Evolutionary conservation across 1,140 invertebrate genomes (phyloP).

Genomic region (Tetramorium alpestre): DNA sequence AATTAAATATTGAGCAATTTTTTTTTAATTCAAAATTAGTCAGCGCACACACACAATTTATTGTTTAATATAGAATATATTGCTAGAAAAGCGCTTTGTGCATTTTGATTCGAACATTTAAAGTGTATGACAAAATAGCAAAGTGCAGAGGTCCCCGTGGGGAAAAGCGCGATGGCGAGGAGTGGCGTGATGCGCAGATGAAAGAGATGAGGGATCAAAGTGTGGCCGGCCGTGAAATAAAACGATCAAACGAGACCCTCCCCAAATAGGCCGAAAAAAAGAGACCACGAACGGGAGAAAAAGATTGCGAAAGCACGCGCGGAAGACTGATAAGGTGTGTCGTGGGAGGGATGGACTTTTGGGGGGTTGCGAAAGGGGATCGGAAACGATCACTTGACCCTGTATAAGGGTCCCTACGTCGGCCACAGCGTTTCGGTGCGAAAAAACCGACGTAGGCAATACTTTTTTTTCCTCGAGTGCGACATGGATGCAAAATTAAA

Average conservation of each 20-base stretch:
- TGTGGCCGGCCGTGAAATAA: conserved; percentile 56
- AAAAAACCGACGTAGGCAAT: background rate
- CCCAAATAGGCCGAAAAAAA: conserved; percentile 52
- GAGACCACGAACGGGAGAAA: background rate
- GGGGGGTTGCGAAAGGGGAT: background rate
- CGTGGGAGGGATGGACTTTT: background rate
- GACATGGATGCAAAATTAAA: conserved; percentile 28
- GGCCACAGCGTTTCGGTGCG: background rate
- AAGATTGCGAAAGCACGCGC: conserved; percentile 26
- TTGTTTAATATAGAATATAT: background rate
- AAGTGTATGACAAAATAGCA: conserved; percentile 17
- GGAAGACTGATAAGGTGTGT: conserved; percentile 23
- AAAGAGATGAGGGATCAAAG: conserved; percentile 62
- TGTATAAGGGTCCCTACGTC: conserved; percentile 35
- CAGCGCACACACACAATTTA: background rate
- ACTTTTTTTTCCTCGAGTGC: background rate
- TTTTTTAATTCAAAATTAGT: background rate
- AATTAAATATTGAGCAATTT: too few relatives aligned
- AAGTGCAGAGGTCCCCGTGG: conserved; percentile 28
- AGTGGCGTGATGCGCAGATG: conserved; percentile 36
- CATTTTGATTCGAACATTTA: conserved; percentile 25
- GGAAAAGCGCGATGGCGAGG: conserved; percentile 38
- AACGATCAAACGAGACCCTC: conserved; percentile 53
- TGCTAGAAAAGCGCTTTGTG: background rate
- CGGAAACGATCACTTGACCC: background rate